Evolutionary conservation across 2,888 invertebrate species (phyloP).

Genomic region (Drosophila quinaria): DNA sequence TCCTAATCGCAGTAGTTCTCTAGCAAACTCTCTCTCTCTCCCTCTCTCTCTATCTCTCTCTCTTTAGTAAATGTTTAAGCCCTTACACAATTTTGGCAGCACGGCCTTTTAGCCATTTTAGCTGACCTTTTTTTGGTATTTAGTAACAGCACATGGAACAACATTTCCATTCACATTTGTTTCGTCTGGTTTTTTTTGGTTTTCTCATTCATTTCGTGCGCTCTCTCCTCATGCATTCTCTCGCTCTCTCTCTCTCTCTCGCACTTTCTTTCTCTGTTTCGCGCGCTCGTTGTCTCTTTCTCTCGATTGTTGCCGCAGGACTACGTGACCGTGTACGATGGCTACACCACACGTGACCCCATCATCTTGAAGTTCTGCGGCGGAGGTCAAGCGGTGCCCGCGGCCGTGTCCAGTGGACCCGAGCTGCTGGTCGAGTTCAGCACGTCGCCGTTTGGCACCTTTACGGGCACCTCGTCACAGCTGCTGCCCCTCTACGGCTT

Average conservation of each 20-base stretch:
- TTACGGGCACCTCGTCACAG: conserved; percentile 91
- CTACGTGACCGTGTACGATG: conserved; percentile 95
- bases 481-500: conserved; percentile 94
- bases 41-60: not conserved
- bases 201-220: conserved; percentile 70
- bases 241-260: conserved; percentile 41
- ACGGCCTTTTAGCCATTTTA: conserved; percentile 16
- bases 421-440: conserved; percentile 96
- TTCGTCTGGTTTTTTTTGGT: conserved; percentile 43
- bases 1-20: conserved; percentile 23
- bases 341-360: conserved; percentile 94
- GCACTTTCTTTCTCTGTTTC: conserved; percentile 4
- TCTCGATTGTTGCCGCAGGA: conserved; percentile 86
- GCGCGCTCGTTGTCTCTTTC: conserved; percentile 6
- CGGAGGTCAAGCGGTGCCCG: conserved; percentile 94
- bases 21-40: not conserved
- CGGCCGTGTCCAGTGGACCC: conserved; percentile 94
- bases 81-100: conserved; percentile 28
- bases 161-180: conserved; percentile 67
- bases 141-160: conserved; percentile 62
- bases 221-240: conserved; percentile 69
- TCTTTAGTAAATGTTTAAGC: conserved; percentile 10
- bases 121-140: conserved; percentile 19
- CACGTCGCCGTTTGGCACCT: conserved; percentile 95
- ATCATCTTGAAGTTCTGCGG: conserved; percentile 96